phyloP scores from a whole-genome alignment of 2,113 vertebrate species.

The Cephalopterus ornatus region DNA sequence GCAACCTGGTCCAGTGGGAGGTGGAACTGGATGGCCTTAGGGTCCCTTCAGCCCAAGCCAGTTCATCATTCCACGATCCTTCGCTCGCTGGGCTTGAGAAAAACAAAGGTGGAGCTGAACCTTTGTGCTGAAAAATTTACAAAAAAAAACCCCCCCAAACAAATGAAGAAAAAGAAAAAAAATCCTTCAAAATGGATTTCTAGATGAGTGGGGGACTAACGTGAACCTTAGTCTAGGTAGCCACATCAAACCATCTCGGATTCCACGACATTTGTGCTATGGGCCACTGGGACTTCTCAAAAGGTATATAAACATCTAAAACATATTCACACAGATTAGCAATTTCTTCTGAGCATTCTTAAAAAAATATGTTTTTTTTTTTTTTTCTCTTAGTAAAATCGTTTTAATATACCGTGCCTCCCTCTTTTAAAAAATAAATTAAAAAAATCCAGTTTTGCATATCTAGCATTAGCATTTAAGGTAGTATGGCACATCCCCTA shows the following conservation, averaged over 20 bases:
- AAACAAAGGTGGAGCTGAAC: constrained; percentile 75
- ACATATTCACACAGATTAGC: constrained; percentile 86
- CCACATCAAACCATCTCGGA: constrained; percentile 79
- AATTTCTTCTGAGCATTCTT: constrained; percentile 86
- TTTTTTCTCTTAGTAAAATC: constrained; percentile 88
- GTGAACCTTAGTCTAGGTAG: constrained; percentile 80
- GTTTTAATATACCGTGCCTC: constrained; percentile 88
- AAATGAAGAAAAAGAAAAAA: neutral
- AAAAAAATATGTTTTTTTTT: constrained; percentile 83
- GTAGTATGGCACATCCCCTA: constrained; percentile 98
- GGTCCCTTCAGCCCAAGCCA: neutral
- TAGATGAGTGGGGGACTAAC: constrained; percentile 77
- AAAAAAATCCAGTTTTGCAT: constrained; percentile 96
- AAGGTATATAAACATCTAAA: constrained; percentile 87
- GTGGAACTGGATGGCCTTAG: neutral
- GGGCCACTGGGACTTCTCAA: constrained; percentile 82
- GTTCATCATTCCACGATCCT: rapidly evolving
- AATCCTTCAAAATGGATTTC: constrained; percentile 66
- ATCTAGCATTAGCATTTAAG: constrained; percentile 99
- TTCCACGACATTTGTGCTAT: constrained; percentile 80
- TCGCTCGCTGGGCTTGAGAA: constrained; percentile 31
- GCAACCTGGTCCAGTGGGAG: rapidly evolving
- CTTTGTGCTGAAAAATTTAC: constrained; percentile 66
- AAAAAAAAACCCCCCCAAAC: constrained; percentile 14
- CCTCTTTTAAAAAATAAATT: constrained; percentile 88